Evolutionary conservation across 1,140 invertebrate species (phyloP).

Genomic region (Drosophila insularis): DNA sequence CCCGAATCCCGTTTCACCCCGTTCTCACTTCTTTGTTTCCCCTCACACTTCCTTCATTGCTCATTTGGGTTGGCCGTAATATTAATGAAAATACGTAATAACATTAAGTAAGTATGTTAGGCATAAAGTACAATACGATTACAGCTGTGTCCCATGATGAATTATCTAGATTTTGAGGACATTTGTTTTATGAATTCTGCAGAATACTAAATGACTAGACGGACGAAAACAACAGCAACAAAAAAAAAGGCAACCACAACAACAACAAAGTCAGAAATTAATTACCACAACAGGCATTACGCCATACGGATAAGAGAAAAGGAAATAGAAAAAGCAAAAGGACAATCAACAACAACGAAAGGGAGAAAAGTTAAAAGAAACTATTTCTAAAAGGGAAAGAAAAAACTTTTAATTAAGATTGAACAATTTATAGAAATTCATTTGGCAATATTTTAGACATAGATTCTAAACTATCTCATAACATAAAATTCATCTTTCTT

Average conservation of each 20-base stretch:
- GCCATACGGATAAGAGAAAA: slow-evolving; percentile 23
- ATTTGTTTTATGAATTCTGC: slow-evolving; percentile 7
- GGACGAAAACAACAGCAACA: not conserved
- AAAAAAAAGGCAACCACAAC: not conserved
- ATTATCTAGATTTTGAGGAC: slow-evolving; percentile 30
- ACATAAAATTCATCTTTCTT: no score
- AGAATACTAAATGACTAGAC: slow-evolving; percentile 1
- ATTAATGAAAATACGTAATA: slow-evolving; percentile 44
- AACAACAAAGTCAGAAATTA: slow-evolving; percentile 36
- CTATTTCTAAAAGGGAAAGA: not conserved
- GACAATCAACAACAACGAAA: not conserved
- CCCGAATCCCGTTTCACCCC: not conserved
- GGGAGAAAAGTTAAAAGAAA: not conserved
- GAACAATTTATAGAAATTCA: no score
- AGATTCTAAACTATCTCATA: no score
- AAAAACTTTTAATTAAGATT: not conserved
- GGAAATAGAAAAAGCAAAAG: not conserved
- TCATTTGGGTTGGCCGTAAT: slow-evolving; percentile 17
- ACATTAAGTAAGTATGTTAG: slow-evolving; percentile 35
- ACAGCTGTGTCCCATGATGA: slow-evolving; percentile 56
- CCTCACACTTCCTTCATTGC: not conserved
- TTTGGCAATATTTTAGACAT: no score
- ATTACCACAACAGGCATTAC: slow-evolving; percentile 43
- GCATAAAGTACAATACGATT: slow-evolving; percentile 42
- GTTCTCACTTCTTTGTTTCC: not conserved